Conservation (phyloP, 2,888 invertebrate genomes). For the Dryobotodes eremita region DNA sequence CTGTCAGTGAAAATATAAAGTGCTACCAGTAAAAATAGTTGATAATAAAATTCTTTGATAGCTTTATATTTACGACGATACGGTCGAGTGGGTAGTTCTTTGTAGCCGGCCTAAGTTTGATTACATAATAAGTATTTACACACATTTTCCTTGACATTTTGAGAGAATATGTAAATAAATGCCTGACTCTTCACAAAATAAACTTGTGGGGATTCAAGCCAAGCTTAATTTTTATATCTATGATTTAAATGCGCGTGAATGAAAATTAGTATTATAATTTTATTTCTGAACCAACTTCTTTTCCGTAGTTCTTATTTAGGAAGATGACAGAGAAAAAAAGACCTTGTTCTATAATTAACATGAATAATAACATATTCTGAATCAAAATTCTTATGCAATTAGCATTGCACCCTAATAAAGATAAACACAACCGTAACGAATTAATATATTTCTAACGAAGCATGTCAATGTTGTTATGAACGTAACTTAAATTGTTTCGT, state of each 20-base stretch:
- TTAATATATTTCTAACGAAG: background rate
- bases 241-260: conserved; percentile 13
- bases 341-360: background rate
- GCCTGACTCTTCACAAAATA: conserved; percentile 14
- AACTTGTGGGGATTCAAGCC: background rate
- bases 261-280: background rate
- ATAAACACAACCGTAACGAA: background rate
- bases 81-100: background rate
- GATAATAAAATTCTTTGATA: conserved; percentile 1
- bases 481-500: conserved; percentile 9
- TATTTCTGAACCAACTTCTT: conserved; percentile 21
- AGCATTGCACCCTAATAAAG: background rate
- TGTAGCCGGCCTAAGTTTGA: background rate
- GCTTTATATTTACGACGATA: background rate
- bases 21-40: conserved; percentile 26
- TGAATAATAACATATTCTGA: background rate
- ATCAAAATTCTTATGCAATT: no score
- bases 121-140: conserved; percentile 26
- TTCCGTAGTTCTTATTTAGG: background rate
- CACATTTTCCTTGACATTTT: conserved; percentile 67
- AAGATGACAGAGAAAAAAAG: background rate
- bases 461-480: background rate
- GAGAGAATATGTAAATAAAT: conserved; percentile 31
- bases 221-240: background rate
- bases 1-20: conserved; percentile 17